Evolutionary conservation across 2,113 vertebrate species (phyloP).

Genomic region (Chaetodon auriga): DNA sequence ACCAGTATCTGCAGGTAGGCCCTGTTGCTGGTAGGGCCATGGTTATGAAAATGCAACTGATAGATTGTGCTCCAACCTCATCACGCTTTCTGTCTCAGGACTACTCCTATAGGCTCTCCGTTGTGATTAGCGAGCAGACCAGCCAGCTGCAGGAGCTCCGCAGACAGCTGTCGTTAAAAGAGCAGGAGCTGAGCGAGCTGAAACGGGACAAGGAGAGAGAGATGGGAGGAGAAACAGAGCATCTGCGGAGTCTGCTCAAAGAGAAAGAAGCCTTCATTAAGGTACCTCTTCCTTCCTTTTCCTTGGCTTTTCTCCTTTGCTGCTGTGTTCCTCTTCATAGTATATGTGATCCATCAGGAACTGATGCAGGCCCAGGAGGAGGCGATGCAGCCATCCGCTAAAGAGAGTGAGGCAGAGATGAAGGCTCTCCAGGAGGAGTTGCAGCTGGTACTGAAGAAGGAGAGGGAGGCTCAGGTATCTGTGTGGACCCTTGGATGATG

Average conservation of each 20-base stretch:
- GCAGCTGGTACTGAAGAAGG: constrained; percentile 89
- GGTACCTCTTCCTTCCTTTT: constrained; percentile 70
- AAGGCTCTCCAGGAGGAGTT: constrained; percentile 89
- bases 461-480: constrained; percentile 91
- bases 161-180: constrained; percentile 82
- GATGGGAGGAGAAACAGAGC: constrained; percentile 66
- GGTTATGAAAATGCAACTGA: neutral
- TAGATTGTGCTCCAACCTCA: neutral
- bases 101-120: constrained; percentile 86
- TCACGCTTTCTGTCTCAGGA: constrained; percentile 74
- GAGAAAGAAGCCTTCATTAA: constrained; percentile 87
- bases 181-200: constrained; percentile 76
- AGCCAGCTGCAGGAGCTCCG: constrained; percentile 89
- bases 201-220: constrained; percentile 68
- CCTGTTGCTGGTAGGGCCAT: neutral
- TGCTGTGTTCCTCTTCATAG: neutral
- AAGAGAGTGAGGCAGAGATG: constrained; percentile 65
- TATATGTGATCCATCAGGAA: constrained; percentile 67
- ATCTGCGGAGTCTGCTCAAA: constrained; percentile 76
- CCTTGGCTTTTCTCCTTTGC: neutral
- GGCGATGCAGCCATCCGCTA: constrained; percentile 60
- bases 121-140: constrained; percentile 88
- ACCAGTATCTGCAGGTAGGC: constrained; percentile 88
- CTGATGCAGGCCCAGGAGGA: constrained; percentile 81
- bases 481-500: neutral